phyloP scores from a whole-genome alignment of 1,140 invertebrate species.

The Oreohelix idahoensis region DNA sequence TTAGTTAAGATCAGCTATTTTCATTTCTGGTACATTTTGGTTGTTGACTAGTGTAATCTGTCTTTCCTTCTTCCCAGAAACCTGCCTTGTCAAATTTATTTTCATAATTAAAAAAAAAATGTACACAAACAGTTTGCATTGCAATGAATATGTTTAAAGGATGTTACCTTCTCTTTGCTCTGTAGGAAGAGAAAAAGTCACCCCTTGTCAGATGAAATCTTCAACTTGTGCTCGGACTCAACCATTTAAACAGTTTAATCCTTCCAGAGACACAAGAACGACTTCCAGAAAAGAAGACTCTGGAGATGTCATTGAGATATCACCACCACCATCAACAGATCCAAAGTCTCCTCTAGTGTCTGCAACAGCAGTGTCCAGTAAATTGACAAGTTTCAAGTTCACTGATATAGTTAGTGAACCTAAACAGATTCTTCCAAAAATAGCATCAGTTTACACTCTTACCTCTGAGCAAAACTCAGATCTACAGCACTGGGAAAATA shows the following conservation, averaged over 20 bases:
- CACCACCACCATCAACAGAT: background rate
- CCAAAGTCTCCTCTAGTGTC: no score
- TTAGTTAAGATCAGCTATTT: no score
- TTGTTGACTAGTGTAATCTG: no score
- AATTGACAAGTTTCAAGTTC: no score
- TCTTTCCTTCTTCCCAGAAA: no score
- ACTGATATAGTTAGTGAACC: background rate
- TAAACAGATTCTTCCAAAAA: background rate
- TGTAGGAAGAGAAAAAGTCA: conserved; percentile 40
- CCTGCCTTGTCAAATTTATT: no score
- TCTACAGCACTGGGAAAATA: background rate
- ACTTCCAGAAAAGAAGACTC: background rate
- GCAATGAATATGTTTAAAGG: no score
- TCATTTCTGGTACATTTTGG: no score
- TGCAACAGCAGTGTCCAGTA: background rate
- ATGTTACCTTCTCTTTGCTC: background rate
- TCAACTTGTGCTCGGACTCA: conserved; percentile 35
- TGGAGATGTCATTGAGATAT: conserved; percentile 3
- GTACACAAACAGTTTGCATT: no score
- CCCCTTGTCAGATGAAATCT: conserved; percentile 38
- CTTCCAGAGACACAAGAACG: background rate
- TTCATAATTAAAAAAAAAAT: no score
- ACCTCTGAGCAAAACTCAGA: background rate
- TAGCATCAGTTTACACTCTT: background rate
- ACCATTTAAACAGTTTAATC: conserved; percentile 18